Base-by-base conservation (phyloP, 2,888 invertebrate genomes). In the Andricus quercusramuli region DNA sequence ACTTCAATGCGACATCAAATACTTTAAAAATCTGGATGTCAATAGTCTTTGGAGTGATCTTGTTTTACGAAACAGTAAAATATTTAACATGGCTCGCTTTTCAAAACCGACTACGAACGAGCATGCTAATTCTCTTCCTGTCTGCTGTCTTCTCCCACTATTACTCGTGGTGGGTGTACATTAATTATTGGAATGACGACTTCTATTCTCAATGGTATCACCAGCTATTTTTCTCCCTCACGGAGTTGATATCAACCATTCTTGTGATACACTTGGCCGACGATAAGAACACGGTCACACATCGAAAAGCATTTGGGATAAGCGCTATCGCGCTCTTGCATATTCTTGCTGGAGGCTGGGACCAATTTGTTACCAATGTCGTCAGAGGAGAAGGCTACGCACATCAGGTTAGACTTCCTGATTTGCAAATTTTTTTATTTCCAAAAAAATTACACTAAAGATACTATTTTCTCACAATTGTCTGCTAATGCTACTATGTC, bases 111-210 rank as follows among this genome's bases (percentile, higher is more conserved):
- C 90, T 95, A 44, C 93, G 95, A 83, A 93, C 93, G 84, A 94
- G 94, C n/a, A 96, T 96, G 95, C 90, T 94, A 79, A 85, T 95
- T 67, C 93, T 96, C n/a, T 95, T 96, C 88, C 89, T 94, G 51
- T 93, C 94, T 47, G 95, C 95, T 22, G 93, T 95, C 85, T 96
- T 95, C 90, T 95, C 95, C 5, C 95, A 96, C 87, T 96, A 96
- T 87, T 96, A 96, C 87, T 94, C 95, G 2, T 96, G 95, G 95
- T 96, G 96, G 96, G 94, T 94, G 76, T 95, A 95, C 85, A 94
- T 96, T 82, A 96, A 96, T 91, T 96, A 96, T 88, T 95, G 95
- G 94, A 96, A 96, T 86, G 96, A 96, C 84, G 96, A 96, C 84
- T 96, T 95, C 89, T 96, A 95, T 90, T 94, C 94, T 44, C 95